Conservation (phyloP, 2,888 invertebrate genomes). For the Lasioglossum oenotherae region DNA sequence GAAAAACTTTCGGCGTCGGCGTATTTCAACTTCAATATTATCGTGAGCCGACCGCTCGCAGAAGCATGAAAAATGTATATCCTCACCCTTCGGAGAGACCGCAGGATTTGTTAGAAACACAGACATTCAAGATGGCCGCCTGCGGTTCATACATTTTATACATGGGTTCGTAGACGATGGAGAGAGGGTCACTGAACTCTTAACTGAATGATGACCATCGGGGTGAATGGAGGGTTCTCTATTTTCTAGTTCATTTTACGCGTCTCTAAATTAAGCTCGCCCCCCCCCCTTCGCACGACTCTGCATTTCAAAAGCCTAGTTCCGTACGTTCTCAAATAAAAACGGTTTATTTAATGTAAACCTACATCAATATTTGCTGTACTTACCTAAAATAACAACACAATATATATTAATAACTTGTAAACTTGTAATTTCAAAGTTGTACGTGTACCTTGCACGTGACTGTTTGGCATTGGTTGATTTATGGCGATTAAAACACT, state of each 20-base stretch:
- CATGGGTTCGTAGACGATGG: not conserved
- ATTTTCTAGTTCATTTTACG: not conserved
- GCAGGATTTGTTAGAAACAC: not conserved
- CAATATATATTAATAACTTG: no score
- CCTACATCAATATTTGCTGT: no score
- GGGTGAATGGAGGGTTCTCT: not conserved
- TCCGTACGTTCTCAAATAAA: not conserved
- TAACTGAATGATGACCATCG: not conserved
- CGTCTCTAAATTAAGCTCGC: not conserved
- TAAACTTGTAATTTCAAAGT: no score
- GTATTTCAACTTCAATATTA: not conserved
- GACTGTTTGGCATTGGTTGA: no score
- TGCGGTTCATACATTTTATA: not conserved
- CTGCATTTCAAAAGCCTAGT: not conserved
- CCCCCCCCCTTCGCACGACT: not conserved
- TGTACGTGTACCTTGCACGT: no score
- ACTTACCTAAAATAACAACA: no score
- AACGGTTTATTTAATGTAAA: no score
- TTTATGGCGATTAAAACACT: no score
- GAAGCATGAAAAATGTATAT: slow-evolving; percentile 3
- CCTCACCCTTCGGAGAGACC: not conserved
- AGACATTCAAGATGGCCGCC: not conserved
- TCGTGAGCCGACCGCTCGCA: not conserved
- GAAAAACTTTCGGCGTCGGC: not conserved
- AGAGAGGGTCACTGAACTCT: not conserved